These are phyloP conservation scores for Agonopterix alstromeriana DNA, from an alignment of 2,888 invertebrate species.

Conservation along the genomic window DNA sequence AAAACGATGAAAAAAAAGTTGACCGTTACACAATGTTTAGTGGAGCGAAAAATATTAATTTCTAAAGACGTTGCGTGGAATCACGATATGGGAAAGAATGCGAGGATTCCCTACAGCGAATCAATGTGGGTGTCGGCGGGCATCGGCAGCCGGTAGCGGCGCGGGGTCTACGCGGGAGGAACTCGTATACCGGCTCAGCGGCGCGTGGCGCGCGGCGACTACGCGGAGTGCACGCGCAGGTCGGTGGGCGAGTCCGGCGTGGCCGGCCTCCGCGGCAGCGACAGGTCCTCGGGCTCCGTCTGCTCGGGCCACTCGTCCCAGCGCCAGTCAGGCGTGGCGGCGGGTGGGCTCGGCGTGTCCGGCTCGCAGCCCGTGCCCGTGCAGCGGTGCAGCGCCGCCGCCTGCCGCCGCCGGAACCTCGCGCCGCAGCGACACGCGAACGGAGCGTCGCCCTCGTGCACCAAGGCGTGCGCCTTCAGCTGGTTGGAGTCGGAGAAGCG, in stretches of 20 bases:
- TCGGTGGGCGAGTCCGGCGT: slow-evolving; percentile 71
- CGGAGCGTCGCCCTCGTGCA: slow-evolving; percentile 94
- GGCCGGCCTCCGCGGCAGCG: slow-evolving; percentile 78
- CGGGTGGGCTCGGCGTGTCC: slow-evolving; percentile 66
- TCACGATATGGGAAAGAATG: slow-evolving; percentile 11
- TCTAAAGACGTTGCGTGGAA: slow-evolving; percentile 15
- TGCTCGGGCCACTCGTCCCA: slow-evolving; percentile 84
- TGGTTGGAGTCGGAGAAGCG: slow-evolving; percentile 95
- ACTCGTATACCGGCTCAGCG: slow-evolving; percentile 84
- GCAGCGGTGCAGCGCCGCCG: slow-evolving; percentile 91
- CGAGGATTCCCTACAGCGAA: neutral
- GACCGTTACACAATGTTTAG: slow-evolving; percentile 31
- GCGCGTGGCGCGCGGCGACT: slow-evolving; percentile 51
- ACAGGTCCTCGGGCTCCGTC: slow-evolving; percentile 94
- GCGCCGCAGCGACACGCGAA: slow-evolving; percentile 90
- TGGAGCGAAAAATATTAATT: slow-evolving; percentile 21
- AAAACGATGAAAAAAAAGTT: slow-evolving; percentile 27
- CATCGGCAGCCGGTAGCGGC: slow-evolving; percentile 15
- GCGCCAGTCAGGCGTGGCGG: slow-evolving; percentile 60
- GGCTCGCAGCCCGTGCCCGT: slow-evolving; percentile 59
- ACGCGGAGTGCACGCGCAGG: slow-evolving; percentile 69
- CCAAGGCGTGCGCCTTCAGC: slow-evolving; percentile 91
- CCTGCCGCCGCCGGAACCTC: slow-evolving; percentile 90
- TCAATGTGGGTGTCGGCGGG: slow-evolving; percentile 7
- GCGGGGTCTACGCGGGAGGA: slow-evolving; percentile 79